Evolutionary conservation across 2,888 invertebrate species (phyloP).

Genomic region (Hirtodrosophila trivittata): DNA sequence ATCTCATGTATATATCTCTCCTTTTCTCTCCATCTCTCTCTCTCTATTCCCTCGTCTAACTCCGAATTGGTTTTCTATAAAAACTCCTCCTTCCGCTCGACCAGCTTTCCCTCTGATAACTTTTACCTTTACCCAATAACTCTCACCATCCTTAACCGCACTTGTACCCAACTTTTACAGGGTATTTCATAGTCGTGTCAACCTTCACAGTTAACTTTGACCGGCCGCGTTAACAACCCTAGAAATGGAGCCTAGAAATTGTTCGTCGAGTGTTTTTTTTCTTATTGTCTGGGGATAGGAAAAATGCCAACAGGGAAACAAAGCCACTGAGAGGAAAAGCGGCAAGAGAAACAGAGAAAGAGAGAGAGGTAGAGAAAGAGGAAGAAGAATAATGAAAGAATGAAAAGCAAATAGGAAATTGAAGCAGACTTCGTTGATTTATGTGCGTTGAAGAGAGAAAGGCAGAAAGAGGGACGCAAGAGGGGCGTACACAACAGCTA

Average conservation of each 20-base stretch:
- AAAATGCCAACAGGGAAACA: constrained; percentile 25
- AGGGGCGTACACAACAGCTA: constrained; percentile 17
- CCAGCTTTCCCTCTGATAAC: too few relatives aligned
- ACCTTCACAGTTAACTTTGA: not conserved
- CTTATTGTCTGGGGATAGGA: constrained; percentile 37
- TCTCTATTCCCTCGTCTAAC: too few relatives aligned
- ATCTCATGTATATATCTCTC: too few relatives aligned
- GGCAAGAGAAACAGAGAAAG: constrained; percentile 9
- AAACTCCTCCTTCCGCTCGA: too few relatives aligned
- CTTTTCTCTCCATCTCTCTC: too few relatives aligned
- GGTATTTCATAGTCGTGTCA: constrained; percentile 16
- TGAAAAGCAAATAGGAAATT: constrained; percentile 40
- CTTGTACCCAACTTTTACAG: too few relatives aligned
- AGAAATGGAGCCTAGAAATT: constrained; percentile 44
- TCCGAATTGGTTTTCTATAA: too few relatives aligned
- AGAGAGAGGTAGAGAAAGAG: constrained; percentile 11
- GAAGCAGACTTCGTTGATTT: constrained; percentile 65
- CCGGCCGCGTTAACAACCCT: constrained; percentile 45
- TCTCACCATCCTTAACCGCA: too few relatives aligned
- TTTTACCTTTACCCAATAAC: too few relatives aligned
- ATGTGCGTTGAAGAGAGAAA: constrained; percentile 31
- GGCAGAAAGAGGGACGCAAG: not conserved
- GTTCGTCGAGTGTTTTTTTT: constrained; percentile 28
- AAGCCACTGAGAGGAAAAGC: constrained; percentile 20
- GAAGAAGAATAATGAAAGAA: constrained; percentile 25